Percentiles rank a stretch among this genome's conserved stretches.
Evolutionary conservation across 2,888 invertebrate species (phyloP).

Genomic region (Synanthedon myopaeformis): DNA sequence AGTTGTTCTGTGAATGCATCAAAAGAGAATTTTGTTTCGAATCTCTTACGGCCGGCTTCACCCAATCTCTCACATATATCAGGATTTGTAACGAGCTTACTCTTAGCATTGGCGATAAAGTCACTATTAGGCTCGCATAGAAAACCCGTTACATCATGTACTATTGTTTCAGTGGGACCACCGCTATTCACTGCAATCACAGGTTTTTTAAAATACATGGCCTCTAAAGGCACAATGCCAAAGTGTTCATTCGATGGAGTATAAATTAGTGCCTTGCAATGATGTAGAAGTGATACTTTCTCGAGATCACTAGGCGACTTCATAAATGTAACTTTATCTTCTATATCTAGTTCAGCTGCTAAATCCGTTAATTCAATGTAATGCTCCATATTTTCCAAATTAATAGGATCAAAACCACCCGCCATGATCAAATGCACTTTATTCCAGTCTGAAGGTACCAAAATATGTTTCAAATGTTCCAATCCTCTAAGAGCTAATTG

Average conservation of each 20-base stretch:
- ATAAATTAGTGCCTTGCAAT: slow-evolving; percentile 86
- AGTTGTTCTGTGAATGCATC: slow-evolving; percentile 80
- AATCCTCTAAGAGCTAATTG: slow-evolving; percentile 86
- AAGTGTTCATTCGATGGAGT: slow-evolving; percentile 98
- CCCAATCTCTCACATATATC: slow-evolving; percentile 77
- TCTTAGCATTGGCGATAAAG: slow-evolving; percentile 84
- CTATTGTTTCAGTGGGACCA: slow-evolving; percentile 94
- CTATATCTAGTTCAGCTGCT: slow-evolving; percentile 73
- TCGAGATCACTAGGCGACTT: slow-evolving; percentile 88
- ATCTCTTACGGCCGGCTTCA: slow-evolving; percentile 77
- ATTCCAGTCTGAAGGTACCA: slow-evolving; percentile 71
- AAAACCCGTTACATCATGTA: slow-evolving; percentile 83
- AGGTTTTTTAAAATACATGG: slow-evolving; percentile 94
- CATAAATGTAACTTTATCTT: slow-evolving; percentile 83
- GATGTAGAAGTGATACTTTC: slow-evolving; percentile 84
- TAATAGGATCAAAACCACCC: slow-evolving; percentile 94
- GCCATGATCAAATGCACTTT: slow-evolving; percentile 89
- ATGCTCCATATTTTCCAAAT: slow-evolving; percentile 88
- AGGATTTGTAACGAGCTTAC: slow-evolving; percentile 73
- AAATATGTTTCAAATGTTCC: slow-evolving; percentile 70
- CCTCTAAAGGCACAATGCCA: slow-evolving; percentile 98
- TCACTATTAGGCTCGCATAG: slow-evolving; percentile 77
- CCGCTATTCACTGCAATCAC: slow-evolving; percentile 96
- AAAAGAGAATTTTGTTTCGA: slow-evolving; percentile 86
- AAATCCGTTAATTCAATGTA: slow-evolving; percentile 80